Conservation (phyloP, 37 sponge, comb jelly and placozoan species). For the Aplysina aerophoba region DNA sequence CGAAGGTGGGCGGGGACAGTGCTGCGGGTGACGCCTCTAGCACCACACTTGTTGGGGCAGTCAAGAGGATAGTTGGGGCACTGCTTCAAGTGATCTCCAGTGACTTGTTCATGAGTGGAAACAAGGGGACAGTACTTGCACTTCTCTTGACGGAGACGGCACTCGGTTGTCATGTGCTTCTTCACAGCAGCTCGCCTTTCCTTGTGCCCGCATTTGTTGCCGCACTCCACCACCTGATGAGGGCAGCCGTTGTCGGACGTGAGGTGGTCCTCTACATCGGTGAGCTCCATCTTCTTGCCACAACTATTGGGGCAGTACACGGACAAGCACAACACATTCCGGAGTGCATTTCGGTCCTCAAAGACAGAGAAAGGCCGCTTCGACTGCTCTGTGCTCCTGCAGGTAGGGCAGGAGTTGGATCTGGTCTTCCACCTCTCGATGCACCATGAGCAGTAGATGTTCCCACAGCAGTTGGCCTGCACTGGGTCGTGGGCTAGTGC, state of each 20-base stretch:
- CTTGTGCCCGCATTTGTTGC: background rate
- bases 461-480: background rate
- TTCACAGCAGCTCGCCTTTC: background rate
- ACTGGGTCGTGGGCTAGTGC: background rate
- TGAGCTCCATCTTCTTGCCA: background rate
- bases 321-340: background rate
- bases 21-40: background rate
- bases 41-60: slow-evolving; percentile 4
- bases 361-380: background rate
- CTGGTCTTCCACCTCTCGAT: background rate
- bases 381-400: background rate
- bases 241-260: background rate
- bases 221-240: background rate
- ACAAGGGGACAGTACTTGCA: background rate
- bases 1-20: background rate
- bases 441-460: background rate
- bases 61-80: background rate
- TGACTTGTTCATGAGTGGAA: background rate
- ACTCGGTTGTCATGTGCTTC: background rate
- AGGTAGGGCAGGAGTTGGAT: background rate
- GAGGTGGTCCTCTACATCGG: background rate
- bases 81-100: background rate
- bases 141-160: background rate
- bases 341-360: background rate
- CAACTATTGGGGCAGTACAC: background rate